Conservation (phyloP, 64 coral and sea anemone genomes). For the Montipora foliosa region DNA sequence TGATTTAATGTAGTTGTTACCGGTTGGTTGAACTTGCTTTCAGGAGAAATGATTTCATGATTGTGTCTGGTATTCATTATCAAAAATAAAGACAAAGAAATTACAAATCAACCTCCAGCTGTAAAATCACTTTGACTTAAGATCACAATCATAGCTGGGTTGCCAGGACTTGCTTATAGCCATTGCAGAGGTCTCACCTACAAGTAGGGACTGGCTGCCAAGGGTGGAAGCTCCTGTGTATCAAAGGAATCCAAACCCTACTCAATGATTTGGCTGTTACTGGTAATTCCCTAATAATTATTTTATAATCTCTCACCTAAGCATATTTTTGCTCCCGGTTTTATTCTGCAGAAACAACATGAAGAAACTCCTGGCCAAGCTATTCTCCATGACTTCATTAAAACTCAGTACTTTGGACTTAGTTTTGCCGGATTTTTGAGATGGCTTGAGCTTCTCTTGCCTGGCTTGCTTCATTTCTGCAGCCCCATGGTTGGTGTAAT, state of each 20-base stretch:
- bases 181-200: too few relatives aligned
- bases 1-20: too few relatives aligned
- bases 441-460: conserved; percentile 45
- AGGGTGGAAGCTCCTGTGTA: too few relatives aligned
- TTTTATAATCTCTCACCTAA: conserved; percentile 49
- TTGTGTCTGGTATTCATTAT: background rate
- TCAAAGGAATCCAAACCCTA: too few relatives aligned
- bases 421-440: conserved; percentile 38
- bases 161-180: too few relatives aligned
- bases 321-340: conserved; percentile 88
- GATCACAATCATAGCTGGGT: too few relatives aligned
- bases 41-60: too few relatives aligned
- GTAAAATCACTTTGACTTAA: too few relatives aligned
- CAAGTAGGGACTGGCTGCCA: too few relatives aligned
- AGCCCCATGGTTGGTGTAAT: conserved; percentile 80
- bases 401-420: conserved; percentile 86
- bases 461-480: conserved; percentile 16
- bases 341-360: conserved; percentile 96
- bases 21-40: too few relatives aligned
- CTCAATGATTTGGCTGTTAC: too few relatives aligned
- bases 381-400: conserved; percentile 96
- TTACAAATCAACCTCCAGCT: background rate
- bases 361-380: conserved; percentile 96
- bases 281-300: background rate
- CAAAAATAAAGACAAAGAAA: background rate